Percentiles rank a stretch among this genome's conserved stretches.
phyloP scores from a whole-genome alignment of 2,797 vertebrate species.

The Philypnodon macrostomus region DNA sequence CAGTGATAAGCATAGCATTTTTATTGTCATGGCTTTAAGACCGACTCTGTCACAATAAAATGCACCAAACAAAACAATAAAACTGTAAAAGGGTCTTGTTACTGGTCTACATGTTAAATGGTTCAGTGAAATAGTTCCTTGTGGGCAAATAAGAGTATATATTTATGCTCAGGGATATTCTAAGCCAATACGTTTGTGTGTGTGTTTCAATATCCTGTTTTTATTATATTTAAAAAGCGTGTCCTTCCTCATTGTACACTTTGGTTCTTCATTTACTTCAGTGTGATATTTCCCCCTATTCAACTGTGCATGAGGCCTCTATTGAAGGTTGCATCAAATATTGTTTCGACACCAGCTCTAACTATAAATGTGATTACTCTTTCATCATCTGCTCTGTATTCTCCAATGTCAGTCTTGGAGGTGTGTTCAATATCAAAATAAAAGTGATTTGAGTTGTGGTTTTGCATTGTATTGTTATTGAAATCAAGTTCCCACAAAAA shows the following conservation, averaged over 20 bases:
- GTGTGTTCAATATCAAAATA: conserved; percentile 37
- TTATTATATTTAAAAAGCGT: conserved; percentile 15
- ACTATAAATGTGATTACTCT: conserved; percentile 5
- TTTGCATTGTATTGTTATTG: not conserved
- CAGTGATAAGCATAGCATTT: too few relatives aligned
- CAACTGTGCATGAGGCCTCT: not conserved
- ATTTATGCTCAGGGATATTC: conserved; percentile 55
- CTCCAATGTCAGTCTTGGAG: not conserved
- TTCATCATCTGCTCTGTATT: conserved; percentile 16
- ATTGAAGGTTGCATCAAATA: conserved; percentile 9
- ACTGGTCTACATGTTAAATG: not conserved
- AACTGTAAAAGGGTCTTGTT: not conserved
- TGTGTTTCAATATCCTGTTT: conserved; percentile 24
- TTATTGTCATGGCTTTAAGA: too few relatives aligned
- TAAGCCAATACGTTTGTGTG: conserved; percentile 31
- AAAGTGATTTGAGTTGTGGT: conserved; percentile 37
- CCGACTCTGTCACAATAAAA: too few relatives aligned
- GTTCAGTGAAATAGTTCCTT: not conserved
- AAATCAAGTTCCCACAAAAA: too few relatives aligned
- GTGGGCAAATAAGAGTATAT: conserved; percentile 13
- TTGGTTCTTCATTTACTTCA: conserved; percentile 8
- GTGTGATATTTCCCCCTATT: not conserved
- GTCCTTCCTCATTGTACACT: conserved; percentile 38
- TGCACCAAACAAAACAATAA: too few relatives aligned
- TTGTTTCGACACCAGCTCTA: conserved; percentile 34